phyloP scores from a whole-genome alignment of 2,113 vertebrate genomes.

The Corythoichthys haematopterus region DNA sequence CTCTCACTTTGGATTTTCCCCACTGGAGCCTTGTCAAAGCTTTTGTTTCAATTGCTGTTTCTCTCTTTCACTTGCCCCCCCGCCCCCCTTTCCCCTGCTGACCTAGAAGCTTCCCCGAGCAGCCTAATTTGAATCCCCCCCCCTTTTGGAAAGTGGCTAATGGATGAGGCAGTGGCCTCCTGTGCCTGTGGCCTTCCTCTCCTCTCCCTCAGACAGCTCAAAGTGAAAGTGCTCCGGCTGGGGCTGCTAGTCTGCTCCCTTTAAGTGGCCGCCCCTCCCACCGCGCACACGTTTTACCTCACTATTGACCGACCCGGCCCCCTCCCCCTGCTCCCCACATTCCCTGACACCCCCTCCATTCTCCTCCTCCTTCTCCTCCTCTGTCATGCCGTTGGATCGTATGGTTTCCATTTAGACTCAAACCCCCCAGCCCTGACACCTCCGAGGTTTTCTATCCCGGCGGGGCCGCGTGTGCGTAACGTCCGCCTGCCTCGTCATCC shows the following conservation, averaged over 20 bases:
- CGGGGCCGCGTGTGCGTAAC: conserved; percentile 23
- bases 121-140: conserved; percentile 35
- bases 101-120: conserved; percentile 49
- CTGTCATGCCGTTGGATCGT: conserved; percentile 65
- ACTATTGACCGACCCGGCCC: conserved; percentile 56
- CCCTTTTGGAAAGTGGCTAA: conserved; percentile 33
- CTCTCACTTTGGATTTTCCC: conserved; percentile 59
- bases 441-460: conserved; percentile 25
- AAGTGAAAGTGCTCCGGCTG: conserved; percentile 67
- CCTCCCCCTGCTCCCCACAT: conserved; percentile 50
- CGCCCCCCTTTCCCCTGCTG: conserved; percentile 28
- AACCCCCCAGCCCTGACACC: conserved; percentile 39
- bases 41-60: conserved; percentile 33
- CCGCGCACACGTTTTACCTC: conserved; percentile 62
- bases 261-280: conserved; percentile 66
- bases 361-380: conserved; percentile 23
- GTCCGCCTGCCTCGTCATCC: conserved; percentile 45
- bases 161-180: conserved; percentile 47
- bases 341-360: conserved; percentile 45
- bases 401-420: conserved; percentile 68
- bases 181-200: conserved; percentile 43
- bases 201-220: conserved; percentile 47
- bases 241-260: conserved; percentile 55
- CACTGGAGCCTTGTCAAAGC: conserved; percentile 47
- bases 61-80: conserved; percentile 15